Conservation (phyloP, 2,888 invertebrate genomes). For the Meloe dianella region DNA sequence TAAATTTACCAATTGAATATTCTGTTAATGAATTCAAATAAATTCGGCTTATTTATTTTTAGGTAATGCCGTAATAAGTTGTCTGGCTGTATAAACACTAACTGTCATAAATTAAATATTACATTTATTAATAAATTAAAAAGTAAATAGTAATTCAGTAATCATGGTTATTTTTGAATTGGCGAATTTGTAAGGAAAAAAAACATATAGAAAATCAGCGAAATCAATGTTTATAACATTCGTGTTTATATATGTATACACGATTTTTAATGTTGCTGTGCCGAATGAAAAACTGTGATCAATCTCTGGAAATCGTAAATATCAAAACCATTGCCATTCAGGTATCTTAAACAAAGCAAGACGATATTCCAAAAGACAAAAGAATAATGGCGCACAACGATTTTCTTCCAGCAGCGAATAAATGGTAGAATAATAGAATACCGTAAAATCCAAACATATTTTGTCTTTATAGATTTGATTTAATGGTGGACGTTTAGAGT, state of each 20-base stretch:
- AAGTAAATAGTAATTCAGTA: neutral
- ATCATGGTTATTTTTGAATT: neutral
- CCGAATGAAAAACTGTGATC: neutral
- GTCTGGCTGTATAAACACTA: neutral
- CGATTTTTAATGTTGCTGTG: neutral
- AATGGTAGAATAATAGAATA: neutral
- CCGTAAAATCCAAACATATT: neutral
- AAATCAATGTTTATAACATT: neutral
- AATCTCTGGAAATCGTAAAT: neutral
- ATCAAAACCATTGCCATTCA: no score
- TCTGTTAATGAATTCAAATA: neutral
- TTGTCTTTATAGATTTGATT: neutral
- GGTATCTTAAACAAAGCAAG: neutral
- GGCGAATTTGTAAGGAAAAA: neutral
- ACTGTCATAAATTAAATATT: slow-evolving; percentile 4
- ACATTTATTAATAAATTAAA: slow-evolving; percentile 10
- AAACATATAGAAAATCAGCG: neutral
- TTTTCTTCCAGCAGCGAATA: neutral
- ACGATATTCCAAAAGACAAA: neutral
- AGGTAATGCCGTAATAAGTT: slow-evolving; percentile 3
- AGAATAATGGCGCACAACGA: neutral
- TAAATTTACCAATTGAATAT: neutral
- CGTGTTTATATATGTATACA: neutral
- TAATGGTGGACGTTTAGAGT: neutral
- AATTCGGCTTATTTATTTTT: neutral